A percentile compares a stretch with the other conserved stretches of the same genome.
Evolutionary conservation across 2,888 invertebrate species (phyloP).

Genomic region (Oligia strigilis): DNA sequence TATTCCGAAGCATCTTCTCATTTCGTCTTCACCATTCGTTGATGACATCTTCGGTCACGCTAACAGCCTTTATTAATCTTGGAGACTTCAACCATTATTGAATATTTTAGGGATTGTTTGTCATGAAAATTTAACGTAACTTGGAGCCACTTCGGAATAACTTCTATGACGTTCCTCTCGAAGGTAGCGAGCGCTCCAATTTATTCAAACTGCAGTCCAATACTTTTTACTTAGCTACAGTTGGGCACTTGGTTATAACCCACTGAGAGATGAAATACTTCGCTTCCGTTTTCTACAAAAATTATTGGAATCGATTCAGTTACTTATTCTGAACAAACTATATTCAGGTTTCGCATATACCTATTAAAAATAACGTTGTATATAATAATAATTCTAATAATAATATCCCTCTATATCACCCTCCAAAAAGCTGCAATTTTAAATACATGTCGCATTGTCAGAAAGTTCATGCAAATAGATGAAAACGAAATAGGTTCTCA

Average conservation of each 20-base stretch:
- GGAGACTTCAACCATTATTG: conserved; percentile 45
- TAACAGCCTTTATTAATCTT: conserved; percentile 33
- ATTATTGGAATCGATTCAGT: too few species aligned
- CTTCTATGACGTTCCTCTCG: conserved; percentile 43
- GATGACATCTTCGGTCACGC: neutral
- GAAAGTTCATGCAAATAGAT: too few species aligned
- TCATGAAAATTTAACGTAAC: conserved; percentile 52
- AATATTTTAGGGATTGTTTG: conserved; percentile 53
- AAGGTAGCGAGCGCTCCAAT: conserved; percentile 50
- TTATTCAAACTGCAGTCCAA: conserved; percentile 60
- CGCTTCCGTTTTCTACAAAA: neutral
- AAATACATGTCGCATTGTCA: too few species aligned
- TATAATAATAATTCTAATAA: too few species aligned
- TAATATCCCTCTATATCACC: too few species aligned
- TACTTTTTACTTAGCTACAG: conserved; percentile 39
- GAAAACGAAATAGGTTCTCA: too few species aligned
- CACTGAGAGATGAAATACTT: conserved; percentile 19
- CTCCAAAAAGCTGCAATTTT: too few species aligned
- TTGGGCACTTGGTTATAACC: conserved; percentile 32
- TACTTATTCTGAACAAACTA: too few species aligned
- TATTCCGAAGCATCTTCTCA: neutral
- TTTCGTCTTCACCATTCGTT: neutral
- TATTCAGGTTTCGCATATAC: too few species aligned
- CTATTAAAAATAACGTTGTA: too few species aligned
- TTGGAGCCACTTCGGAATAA: conserved; percentile 50